Percentiles rank a stretch among this genome's conserved stretches.
Evolutionary conservation across 2,888 invertebrate species (phyloP).

Genomic region (Asteroscopus sphinx): DNA sequence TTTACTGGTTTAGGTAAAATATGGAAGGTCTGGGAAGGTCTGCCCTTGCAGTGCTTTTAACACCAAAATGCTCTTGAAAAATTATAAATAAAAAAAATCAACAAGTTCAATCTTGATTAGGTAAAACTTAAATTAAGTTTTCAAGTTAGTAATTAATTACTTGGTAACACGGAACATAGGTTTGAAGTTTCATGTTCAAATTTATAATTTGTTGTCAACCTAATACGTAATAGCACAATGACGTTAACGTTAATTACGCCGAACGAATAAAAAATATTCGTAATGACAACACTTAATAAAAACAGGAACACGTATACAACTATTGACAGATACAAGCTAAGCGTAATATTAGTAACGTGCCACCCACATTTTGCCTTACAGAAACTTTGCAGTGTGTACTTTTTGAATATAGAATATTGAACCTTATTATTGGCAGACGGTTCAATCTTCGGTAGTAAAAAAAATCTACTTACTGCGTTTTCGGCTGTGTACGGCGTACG

Average conservation of each 20-base stretch:
- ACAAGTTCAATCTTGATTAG: neutral
- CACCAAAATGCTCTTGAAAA: conserved; percentile 6
- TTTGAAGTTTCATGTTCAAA: too few relatives aligned
- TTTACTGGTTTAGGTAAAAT: conserved; percentile 8
- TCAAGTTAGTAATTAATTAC: neutral
- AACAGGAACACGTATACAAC: conserved; percentile 25
- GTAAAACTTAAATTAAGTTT: neutral
- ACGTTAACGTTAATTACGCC: conserved; percentile 27
- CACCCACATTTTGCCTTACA: conserved; percentile 11
- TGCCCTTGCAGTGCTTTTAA: conserved; percentile 4
- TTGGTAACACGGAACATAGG: neutral
- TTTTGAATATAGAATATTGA: too few relatives aligned
- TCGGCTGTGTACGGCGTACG: too few relatives aligned
- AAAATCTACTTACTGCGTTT: too few relatives aligned
- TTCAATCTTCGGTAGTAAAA: too few relatives aligned
- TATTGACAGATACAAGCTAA: conserved; percentile 6
- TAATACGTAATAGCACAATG: conserved; percentile 10
- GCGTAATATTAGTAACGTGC: conserved; percentile 7
- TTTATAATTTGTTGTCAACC: neutral
- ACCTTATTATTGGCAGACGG: too few relatives aligned
- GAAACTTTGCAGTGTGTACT: too few relatives aligned
- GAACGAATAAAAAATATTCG: conserved; percentile 3
- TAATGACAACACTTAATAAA: conserved; percentile 11
- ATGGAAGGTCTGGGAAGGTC: conserved; percentile 1
- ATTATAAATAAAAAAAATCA: neutral